phyloP scores from a whole-genome alignment of 92 coral and sea anemone genomes.

The Ricordea florida region DNA sequence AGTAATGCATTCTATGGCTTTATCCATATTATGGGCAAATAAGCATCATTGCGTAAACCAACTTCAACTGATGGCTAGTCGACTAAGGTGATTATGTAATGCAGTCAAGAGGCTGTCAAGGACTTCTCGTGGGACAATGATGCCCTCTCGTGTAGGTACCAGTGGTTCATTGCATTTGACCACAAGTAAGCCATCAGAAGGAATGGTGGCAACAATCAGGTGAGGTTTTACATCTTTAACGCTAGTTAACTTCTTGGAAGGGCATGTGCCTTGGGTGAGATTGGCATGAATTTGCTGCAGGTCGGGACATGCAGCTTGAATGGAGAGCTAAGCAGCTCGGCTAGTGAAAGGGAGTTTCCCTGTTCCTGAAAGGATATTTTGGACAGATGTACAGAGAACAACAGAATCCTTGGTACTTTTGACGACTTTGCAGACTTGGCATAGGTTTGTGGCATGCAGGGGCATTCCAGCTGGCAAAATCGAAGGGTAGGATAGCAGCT shows the following conservation, averaged over 20 bases:
- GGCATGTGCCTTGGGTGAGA: too few relatives aligned
- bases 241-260: background rate
- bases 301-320: too few relatives aligned
- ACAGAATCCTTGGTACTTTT: background rate
- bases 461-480: slow-evolving; percentile 19
- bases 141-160: background rate
- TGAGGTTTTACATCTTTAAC: slow-evolving; percentile 9
- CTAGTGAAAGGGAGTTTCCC: too few relatives aligned
- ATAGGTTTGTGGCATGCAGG: slow-evolving; percentile 9
- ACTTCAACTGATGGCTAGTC: background rate
- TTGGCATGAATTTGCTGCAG: too few relatives aligned
- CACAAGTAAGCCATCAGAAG: background rate
- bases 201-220: background rate
- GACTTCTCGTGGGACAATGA: background rate
- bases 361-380: too few relatives aligned
- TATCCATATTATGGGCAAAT: too few relatives aligned
- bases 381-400: background rate
- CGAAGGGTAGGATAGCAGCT: slow-evolving; percentile 15
- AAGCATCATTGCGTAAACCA: too few relatives aligned
- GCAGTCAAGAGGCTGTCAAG: background rate
- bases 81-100: background rate
- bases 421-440: slow-evolving; percentile 37
- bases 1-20: too few relatives aligned
- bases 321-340: too few relatives aligned
- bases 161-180: background rate